Evolutionary conservation across 2,797 vertebrate genomes (phyloP).

Genomic region (Babyrousa celebensis): DNA sequence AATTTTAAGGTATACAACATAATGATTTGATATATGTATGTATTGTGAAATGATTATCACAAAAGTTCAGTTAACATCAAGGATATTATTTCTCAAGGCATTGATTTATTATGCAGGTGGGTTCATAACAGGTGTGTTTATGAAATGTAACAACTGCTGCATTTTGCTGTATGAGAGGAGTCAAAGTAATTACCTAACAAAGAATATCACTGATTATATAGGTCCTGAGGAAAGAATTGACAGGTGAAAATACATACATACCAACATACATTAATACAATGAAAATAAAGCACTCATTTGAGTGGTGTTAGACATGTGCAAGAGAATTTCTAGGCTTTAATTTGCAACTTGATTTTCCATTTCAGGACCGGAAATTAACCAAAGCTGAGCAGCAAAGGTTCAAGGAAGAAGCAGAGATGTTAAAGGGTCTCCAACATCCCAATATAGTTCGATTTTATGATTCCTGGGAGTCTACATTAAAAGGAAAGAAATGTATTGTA

Average conservation of each 20-base stretch:
- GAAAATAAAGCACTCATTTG: constrained; percentile 30
- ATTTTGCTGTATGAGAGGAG: background rate
- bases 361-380: constrained; percentile 97
- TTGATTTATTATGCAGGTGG: constrained; percentile 2
- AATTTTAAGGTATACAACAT: background rate
- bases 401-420: constrained; percentile 98
- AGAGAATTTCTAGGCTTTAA: constrained; percentile 72
- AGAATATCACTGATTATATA: constrained; percentile 41
- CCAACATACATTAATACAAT: background rate
- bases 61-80: background rate
- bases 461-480: constrained; percentile 97
- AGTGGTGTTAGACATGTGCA: constrained; percentile 24
- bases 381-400: constrained; percentile 97
- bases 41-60: background rate
- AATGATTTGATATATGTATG: background rate
- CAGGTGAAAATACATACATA: background rate
- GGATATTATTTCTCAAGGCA: background rate
- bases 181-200: constrained; percentile 33
- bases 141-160: background rate
- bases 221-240: constrained; percentile 58
- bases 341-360: constrained; percentile 74
- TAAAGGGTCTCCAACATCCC: constrained; percentile 98
- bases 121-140: constrained; percentile 16
- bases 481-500: constrained; percentile 98
- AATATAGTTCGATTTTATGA: constrained; percentile 99